Percentiles rank a stretch among this genome's conserved stretches.
These are phyloP conservation scores for Tragelaphus imberbis DNA, from an alignment of 2,113 vertebrate genomes.

Conservation along the genomic window DNA sequence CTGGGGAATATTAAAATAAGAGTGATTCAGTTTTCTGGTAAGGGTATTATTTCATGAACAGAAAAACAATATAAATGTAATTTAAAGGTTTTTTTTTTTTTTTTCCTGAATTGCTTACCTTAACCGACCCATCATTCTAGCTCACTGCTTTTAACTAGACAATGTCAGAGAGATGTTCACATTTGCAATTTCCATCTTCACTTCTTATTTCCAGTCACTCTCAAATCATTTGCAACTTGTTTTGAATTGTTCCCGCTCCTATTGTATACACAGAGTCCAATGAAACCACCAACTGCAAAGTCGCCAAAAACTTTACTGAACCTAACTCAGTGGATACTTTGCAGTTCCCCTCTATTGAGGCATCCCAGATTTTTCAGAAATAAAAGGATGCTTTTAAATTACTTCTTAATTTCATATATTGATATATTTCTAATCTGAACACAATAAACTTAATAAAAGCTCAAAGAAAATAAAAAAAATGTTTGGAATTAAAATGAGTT, in stretches of 20 bases:
- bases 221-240: background rate
- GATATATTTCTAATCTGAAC: background rate
- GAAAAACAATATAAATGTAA: background rate
- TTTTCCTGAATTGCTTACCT: background rate
- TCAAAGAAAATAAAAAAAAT: background rate
- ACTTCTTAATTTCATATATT: background rate
- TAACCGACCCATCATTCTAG: background rate
- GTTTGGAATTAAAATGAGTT: background rate
- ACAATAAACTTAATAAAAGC: background rate
- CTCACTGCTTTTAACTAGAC: background rate
- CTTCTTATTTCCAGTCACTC: background rate
- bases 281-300: background rate
- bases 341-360: background rate
- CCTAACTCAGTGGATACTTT: background rate
- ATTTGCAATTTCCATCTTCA: background rate
- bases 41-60: background rate
- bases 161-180: background rate
- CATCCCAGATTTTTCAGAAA: background rate
- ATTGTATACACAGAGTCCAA: background rate
- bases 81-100: background rate
- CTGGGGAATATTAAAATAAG: background rate
- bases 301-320: background rate
- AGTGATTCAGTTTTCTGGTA: background rate
- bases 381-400: background rate
- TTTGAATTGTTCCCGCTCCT: background rate